Base-by-base conservation (phyloP, 2,797 vertebrate species). In the Tachyglossus aculeatus region DNA sequence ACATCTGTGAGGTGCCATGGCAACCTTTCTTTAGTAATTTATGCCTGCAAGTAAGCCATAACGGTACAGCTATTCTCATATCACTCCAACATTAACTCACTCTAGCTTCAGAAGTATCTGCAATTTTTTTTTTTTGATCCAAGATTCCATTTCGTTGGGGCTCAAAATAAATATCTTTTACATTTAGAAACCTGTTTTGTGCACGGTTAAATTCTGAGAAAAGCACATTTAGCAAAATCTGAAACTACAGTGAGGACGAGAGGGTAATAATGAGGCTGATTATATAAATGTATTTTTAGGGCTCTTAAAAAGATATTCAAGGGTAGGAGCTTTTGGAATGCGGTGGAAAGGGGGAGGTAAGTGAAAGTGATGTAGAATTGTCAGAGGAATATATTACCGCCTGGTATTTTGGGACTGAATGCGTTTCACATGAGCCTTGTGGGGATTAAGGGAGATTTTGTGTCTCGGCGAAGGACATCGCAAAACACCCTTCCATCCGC, bases 1-100 rank as follows among this genome's bases (percentile, higher is more conserved):
- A 85, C 82, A 79, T 78, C 86, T 75, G 44, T 68, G 70, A 55
- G 88, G 92, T 93, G 77, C 89, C 74, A 91, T 90, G 84, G 85
- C 68, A 91, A 93, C 88, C 45, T 39, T 62, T 64, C 25, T 12
- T 69, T 53, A 72, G 81, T 81, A 90, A 85, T 83, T 86, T 88
- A 74, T 89, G 86, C 80, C 85, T 78, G 43, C 74, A 72, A 87
- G 75, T 77, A 86, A 78, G 85, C 88, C 86, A 81, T 88, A 92
- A 89, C 87, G 88, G 86, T 61, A 78, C 6, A 76, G 78, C 68
- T 62, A 72, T 73, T 71, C 69, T 77, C 72, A 75, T 78, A 77
- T 75, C 60, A 56, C 71, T 68, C 34, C 33, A 43, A 27, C 44
- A 56, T 60, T 77, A 83, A 79, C 75, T 65, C 51, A 68, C 4